Conservation (phyloP, 1,140 invertebrate species). For the Ephestia elutella region DNA sequence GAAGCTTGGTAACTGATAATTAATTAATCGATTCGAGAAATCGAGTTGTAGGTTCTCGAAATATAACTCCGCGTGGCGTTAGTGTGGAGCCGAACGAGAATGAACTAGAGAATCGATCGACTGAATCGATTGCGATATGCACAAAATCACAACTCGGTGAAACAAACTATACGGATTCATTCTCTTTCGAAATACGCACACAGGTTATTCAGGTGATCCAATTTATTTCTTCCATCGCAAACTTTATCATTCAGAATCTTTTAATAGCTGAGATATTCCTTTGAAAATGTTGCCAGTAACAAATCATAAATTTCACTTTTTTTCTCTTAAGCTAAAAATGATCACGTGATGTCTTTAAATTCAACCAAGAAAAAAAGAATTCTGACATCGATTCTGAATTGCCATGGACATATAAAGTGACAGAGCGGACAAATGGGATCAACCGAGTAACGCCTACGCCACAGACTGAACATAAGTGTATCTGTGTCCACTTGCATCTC, state of each 20-base stretch:
- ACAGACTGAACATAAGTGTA: slow-evolving; percentile 33
- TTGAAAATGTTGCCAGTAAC: too few relatives aligned
- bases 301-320: too few relatives aligned
- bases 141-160: background rate
- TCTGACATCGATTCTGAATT: background rate
- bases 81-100: slow-evolving; percentile 5
- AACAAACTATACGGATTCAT: background rate
- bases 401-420: background rate
- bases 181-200: slow-evolving; percentile 1
- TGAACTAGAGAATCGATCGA: background rate
- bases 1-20: background rate
- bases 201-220: background rate
- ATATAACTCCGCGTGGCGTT: background rate
- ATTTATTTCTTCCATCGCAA: background rate
- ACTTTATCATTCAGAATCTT: too few relatives aligned
- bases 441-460: slow-evolving; percentile 26
- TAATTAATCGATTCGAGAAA: slow-evolving; percentile 2
- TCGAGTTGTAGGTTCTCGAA: slow-evolving; percentile 6
- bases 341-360: too few relatives aligned
- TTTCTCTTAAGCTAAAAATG: too few relatives aligned
- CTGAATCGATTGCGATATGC: too few relatives aligned
- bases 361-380: too few relatives aligned
- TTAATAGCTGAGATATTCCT: too few relatives aligned
- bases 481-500: slow-evolving; percentile 39
- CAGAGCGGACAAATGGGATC: background rate